phyloP scores from a whole-genome alignment of 2,888 invertebrate genomes.

The Sthenelais limicola region DNA sequence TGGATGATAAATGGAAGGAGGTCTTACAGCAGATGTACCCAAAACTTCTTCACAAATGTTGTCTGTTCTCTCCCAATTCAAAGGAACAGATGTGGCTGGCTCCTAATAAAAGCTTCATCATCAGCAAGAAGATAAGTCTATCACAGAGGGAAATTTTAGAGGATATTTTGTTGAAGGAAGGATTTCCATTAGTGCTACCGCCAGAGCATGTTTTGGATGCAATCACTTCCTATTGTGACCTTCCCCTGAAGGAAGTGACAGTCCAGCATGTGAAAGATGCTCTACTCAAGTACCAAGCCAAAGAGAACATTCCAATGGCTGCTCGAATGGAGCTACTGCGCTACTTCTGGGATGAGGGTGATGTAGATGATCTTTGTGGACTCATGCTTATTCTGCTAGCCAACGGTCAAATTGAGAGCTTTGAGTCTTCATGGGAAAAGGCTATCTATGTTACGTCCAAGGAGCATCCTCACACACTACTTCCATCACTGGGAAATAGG shows the following conservation, averaged over 20 bases:
- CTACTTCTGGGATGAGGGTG: constrained; percentile 17
- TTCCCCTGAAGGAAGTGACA: neutral
- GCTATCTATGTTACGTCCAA: neutral
- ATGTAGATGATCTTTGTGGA: neutral
- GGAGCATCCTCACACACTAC: constrained; percentile 5
- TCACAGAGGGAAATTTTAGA: neutral
- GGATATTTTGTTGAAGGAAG: neutral
- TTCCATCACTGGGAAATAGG: neutral
- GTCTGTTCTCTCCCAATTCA: neutral
- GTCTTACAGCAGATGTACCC: neutral
- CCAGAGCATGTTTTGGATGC: neutral
- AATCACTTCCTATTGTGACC: neutral
- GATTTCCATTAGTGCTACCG: neutral
- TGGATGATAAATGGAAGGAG: constrained; percentile 12
- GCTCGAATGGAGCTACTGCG: neutral
- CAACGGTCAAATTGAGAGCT: neutral
- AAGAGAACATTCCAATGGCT: neutral
- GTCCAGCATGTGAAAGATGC: neutral
- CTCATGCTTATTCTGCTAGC: neutral
- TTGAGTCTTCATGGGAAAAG: neutral
- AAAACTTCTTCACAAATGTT: neutral
- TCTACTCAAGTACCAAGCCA: neutral
- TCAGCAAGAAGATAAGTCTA: neutral
- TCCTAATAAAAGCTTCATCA: neutral
- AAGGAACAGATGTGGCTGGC: neutral